Percentiles rank a stretch among this genome's conserved stretches.
phyloP scores from a whole-genome alignment of 2,113 vertebrate species.

The Takifugu flavidus region DNA sequence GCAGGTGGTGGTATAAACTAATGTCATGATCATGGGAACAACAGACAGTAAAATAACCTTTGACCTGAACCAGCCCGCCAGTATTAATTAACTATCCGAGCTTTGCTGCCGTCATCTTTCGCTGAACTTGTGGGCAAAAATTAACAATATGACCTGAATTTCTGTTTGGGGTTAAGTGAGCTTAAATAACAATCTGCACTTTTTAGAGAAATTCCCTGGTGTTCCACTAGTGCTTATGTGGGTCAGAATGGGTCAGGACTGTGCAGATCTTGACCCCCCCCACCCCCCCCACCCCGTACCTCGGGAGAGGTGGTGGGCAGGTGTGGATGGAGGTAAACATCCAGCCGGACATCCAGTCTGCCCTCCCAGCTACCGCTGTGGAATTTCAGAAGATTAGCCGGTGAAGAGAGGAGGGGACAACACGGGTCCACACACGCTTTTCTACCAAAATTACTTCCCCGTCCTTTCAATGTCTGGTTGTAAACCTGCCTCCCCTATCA shows the following conservation, averaged over 20 bases:
- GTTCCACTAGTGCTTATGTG: no score
- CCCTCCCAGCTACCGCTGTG: constrained; percentile 44
- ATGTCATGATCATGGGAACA: not conserved
- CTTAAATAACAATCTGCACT: no score
- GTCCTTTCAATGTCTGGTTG: constrained; percentile 13
- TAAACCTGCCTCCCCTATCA: constrained; percentile 22
- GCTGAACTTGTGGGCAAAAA: no score
- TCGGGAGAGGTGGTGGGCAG: constrained; percentile 47
- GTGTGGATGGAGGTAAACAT: constrained; percentile 43
- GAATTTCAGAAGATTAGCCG: constrained; percentile 48
- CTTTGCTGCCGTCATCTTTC: no score
- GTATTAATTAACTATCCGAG: not conserved
- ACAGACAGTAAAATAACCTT: constrained; percentile 1
- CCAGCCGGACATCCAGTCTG: constrained; percentile 13
- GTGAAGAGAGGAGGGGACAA: constrained; percentile 19
- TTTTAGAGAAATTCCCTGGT: no score
- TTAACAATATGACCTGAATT: not conserved
- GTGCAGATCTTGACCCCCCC: no score
- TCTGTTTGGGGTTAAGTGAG: no score
- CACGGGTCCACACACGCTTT: constrained; percentile 42
- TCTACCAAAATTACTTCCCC: constrained; percentile 2
- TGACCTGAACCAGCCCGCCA: constrained; percentile 6
- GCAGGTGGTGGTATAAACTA: constrained; percentile 4
- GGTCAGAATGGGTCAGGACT: constrained; percentile 1
- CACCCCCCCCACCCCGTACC: constrained; percentile 9